Conservation (phyloP, 1,140 invertebrate genomes). For the Pogonomyrmex californicus region DNA sequence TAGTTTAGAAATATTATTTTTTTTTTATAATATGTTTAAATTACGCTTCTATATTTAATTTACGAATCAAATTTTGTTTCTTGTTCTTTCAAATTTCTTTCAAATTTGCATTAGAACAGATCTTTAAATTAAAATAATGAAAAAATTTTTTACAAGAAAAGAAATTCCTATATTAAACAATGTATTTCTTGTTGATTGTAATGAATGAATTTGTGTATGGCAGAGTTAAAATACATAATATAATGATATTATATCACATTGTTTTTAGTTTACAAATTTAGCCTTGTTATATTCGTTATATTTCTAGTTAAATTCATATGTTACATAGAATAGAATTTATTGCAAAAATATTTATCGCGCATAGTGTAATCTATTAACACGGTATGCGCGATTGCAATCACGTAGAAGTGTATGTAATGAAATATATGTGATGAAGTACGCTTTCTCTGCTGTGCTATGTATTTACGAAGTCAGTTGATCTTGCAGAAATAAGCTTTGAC, state of each 20-base stretch:
- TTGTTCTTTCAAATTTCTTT: neutral
- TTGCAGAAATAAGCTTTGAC: slow-evolving; percentile 32
- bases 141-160: neutral
- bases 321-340: neutral
- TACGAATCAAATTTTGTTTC: neutral
- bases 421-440: slow-evolving; percentile 15
- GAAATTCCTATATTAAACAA: neutral
- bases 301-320: neutral
- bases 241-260: neutral
- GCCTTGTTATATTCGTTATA: neutral
- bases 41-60: neutral
- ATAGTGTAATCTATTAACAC: slow-evolving; percentile 21
- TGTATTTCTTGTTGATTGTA: neutral
- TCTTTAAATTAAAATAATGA: neutral
- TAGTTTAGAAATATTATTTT: neutral
- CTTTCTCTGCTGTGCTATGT: neutral
- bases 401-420: neutral
- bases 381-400: slow-evolving; percentile 34
- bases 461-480: slow-evolving; percentile 24
- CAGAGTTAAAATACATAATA: neutral
- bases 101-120: neutral
- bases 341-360: neutral
- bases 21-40: neutral
- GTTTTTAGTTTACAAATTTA: neutral
- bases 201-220: neutral